These are phyloP conservation scores for Podiceps cristatus DNA, from an alignment of 2,113 vertebrate genomes.

Conservation along the genomic window DNA sequence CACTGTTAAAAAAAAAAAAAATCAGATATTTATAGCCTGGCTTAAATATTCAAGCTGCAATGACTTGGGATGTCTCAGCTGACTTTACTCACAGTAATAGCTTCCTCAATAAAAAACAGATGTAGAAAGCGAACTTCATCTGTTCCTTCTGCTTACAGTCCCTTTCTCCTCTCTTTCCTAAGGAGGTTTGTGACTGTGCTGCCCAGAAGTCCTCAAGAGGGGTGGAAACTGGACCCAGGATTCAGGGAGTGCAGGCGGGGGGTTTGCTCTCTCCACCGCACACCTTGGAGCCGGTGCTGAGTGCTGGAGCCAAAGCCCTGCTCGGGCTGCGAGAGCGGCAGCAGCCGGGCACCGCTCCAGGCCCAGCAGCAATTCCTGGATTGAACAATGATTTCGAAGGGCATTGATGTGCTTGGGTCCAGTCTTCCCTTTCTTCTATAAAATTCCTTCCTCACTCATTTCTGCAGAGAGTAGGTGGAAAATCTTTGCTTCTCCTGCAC, in stretches of 20 bases:
- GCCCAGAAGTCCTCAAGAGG: fast-evolving
- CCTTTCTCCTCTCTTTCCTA: not conserved
- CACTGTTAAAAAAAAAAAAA: not conserved
- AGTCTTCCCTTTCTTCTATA: not conserved
- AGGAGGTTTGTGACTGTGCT: not conserved
- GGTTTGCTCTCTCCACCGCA: not conserved
- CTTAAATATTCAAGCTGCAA: conserved; percentile 62
- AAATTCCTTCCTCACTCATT: not conserved
- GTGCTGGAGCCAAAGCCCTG: not conserved
- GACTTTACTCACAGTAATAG: conserved; percentile 66
- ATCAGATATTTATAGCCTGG: conserved; percentile 54
- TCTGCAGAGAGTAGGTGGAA: not conserved
- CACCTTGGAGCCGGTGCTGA: not conserved
- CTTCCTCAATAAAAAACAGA: conserved; percentile 72
- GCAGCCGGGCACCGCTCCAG: not conserved
- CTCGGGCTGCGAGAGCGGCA: fast-evolving
- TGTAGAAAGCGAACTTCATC: conserved; percentile 62
- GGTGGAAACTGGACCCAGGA: not conserved
- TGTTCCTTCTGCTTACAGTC: conserved; percentile 34
- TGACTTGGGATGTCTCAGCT: conserved; percentile 63
- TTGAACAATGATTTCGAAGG: not conserved
- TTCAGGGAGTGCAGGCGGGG: fast-evolving
- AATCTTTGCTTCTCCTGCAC: not conserved
- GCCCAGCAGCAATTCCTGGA: not conserved
- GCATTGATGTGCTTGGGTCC: not conserved